Evolutionary conservation across 1,140 invertebrate species (phyloP), one percentile per base, ranked within the genome.

Genomic region (Bradynema listronoti): DNA sequence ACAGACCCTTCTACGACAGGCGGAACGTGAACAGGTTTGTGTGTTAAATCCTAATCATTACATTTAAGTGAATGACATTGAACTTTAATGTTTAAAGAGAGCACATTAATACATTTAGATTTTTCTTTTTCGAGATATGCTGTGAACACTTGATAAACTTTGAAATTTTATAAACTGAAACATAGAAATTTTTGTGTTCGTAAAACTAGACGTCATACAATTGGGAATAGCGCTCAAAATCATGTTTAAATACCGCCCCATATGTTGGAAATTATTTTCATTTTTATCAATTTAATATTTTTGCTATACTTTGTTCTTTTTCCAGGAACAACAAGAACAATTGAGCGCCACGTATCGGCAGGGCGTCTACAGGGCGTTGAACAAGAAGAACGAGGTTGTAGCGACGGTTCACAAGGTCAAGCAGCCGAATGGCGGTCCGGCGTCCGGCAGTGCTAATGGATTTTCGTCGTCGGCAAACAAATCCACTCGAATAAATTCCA

Each of bases 1-100:
- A 11, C n/a, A 62, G 63, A 45, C 30, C 11, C 42, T 62, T 22
- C n/a, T 62, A 14, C 51, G 56, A 45, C 46, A 45, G 7, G 16
- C 65, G 42, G 29, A 62, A 43, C 43, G 63, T 11, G 60, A 62
- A 58, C 16, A 62, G n/a, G 60, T 65, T 19, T 9, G 47, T 25
- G 7, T 11, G 22, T 58, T 34, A 5, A 59, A 7, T 50, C 14
- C 25, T 58, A 42, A 61, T 64, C 9, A 6, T n/a, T 62, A 6
- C 16, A 7, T 6, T 56, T 6, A 33, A 7, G 7, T 57, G 6
- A n/a, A 19, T 39, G 19, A 39, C 14, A 39, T 39, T 19, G 36
- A 14, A 19, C 36, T 39, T 39, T 39, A n/a, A n/a, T n/a, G n/a
- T n/a, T n/a, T n/a, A n/a, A n/a, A n/a, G n/a, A n/a, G n/a, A n/a